Base-by-base conservation (phyloP, 2,797 vertebrate genomes). In the Pachyuromys duprasi region DNA sequence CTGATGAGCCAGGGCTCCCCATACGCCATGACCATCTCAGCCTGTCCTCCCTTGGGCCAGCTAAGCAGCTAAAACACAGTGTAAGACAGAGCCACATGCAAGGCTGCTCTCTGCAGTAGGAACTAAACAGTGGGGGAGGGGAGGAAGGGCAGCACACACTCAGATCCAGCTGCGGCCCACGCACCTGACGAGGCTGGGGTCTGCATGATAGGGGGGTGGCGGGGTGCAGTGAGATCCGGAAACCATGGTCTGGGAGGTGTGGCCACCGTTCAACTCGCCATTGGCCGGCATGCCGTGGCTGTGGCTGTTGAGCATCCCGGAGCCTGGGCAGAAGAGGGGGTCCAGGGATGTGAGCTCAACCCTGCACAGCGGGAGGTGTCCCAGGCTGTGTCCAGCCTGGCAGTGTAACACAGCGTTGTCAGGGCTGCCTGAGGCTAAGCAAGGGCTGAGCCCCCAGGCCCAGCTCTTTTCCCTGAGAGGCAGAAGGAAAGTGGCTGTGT, bases 151-250 rank as follows among this genome's bases (percentile, higher is more conserved):
- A 63, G 20, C 72, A 28, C 74, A 78, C 36, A 70, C 62, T 17
- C 11, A 20, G 33, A 4, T 22, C 80, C 11, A 2, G 70, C 2
- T 0, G 26, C 2, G 2, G 2, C 53, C 53, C 55, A 89, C 96
- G 18, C 99, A 99, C 99, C 99, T 99, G 99, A 99, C 98, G 1
- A 99, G 99, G 99, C 99, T 99, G 98, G 99, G 99, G 98, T 99
- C 99, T 2, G 99, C 99, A 92, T 99, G 99, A 99, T 99, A 99
- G 81, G 99, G 99, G 17, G 99, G 99, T n/a, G 99, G 99, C 0
- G 99, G 99, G 63, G 99, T 99, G 98, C 99, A 99, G 98, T 99
- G 99, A 0, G 99, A 99, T 49, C 99, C 99, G 0, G 99, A 99
- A 97, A 99, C 99, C 99, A 99, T 98, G 92, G 99, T 98, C 98